Conservation (phyloP, 2,888 invertebrate genomes). For the Drosophila anceps region DNA sequence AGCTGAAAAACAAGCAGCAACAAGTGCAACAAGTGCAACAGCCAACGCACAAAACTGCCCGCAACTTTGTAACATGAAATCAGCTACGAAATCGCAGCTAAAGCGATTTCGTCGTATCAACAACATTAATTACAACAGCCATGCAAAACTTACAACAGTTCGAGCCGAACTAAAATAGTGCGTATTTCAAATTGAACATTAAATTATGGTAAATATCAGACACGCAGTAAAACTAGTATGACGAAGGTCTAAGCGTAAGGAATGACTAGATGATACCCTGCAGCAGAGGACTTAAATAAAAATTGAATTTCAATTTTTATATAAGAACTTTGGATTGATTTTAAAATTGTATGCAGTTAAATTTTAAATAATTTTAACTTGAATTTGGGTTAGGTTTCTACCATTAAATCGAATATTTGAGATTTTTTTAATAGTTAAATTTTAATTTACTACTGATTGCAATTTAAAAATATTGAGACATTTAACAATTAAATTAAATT, state of each 20-base stretch:
- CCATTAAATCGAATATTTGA: no score
- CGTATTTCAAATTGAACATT: constrained; percentile 64
- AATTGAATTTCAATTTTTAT: no score
- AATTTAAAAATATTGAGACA: no score
- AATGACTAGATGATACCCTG: not conserved
- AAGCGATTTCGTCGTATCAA: constrained; percentile 65
- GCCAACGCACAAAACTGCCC: constrained; percentile 51
- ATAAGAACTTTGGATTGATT: no score
- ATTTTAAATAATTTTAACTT: no score
- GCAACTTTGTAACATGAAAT: constrained; percentile 70
- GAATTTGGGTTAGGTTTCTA: no score
- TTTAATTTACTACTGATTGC: not conserved
- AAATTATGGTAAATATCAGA: constrained; percentile 47
- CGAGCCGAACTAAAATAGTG: constrained; percentile 61
- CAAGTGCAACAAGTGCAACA: constrained; percentile 66
- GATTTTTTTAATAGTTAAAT: no score
- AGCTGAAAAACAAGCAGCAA: constrained; percentile 33
- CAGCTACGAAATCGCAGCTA: constrained; percentile 53
- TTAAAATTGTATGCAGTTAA: no score
- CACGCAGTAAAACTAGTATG: constrained; percentile 50
- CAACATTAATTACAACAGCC: constrained; percentile 80
- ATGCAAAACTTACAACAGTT: constrained; percentile 52
- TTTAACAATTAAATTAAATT: no score
- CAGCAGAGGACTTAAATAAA: not conserved
- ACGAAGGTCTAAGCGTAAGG: accelerated